Percentiles rank a stretch among this genome's conserved stretches.
These are phyloP conservation scores for Hydrozoanthus gracilis DNA, from an alignment of 92 coral and sea anemone species.

Conservation along the genomic window DNA sequence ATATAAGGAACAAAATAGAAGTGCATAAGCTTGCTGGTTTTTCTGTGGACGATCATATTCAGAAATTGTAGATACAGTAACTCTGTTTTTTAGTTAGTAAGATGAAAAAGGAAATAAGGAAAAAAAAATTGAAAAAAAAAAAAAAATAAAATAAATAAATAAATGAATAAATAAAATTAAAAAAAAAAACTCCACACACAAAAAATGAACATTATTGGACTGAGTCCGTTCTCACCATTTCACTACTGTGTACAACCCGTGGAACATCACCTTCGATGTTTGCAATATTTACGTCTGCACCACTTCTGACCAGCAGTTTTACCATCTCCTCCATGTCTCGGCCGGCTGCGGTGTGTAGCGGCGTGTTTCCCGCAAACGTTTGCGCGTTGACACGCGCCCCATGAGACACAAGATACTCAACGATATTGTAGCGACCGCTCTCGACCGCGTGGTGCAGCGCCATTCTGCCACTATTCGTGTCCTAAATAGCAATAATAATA, in stretches of 20 bases:
- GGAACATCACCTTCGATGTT: conserved; percentile 94
- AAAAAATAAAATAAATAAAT: not conserved
- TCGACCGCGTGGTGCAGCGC: conserved; percentile 99
- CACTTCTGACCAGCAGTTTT: conserved; percentile 66
- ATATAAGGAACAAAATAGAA: too few relatives aligned
- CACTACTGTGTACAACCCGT: conserved; percentile 74
- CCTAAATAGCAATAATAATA: conserved; percentile 51
- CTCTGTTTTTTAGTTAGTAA: too few relatives aligned
- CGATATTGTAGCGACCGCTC: conserved; percentile 79
- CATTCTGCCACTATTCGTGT: conserved; percentile 93
- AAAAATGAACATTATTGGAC: not conserved
- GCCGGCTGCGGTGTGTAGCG: conserved; percentile 96
- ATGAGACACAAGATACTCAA: conserved; percentile 77
- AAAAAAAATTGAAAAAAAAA: too few relatives aligned
- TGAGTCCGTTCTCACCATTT: conserved; percentile 51
- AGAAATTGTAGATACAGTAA: too few relatives aligned
- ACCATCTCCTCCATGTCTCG: conserved; percentile 91
- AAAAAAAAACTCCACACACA: not conserved
- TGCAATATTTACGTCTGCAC: conserved; percentile 86
- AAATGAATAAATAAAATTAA: not conserved
- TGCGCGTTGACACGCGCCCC: conserved; percentile 88
- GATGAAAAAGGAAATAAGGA: too few relatives aligned
- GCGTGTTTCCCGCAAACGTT: conserved; percentile 94
- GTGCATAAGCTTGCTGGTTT: too few relatives aligned
- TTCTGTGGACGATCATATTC: too few relatives aligned